Base-by-base conservation (phyloP, 2,888 invertebrate species). In the Tipula helvola region DNA sequence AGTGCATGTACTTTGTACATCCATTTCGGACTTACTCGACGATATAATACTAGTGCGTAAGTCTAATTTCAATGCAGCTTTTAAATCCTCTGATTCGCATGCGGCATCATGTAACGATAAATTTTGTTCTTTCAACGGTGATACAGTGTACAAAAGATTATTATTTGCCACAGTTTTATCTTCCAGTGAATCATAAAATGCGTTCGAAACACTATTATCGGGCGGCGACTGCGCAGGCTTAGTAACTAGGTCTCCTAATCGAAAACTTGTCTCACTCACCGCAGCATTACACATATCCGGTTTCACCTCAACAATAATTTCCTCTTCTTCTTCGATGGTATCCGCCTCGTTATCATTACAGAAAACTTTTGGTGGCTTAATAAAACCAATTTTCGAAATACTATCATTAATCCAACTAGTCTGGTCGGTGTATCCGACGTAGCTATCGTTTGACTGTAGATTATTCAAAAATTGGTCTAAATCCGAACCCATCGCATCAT, bases 381-480 rank as follows among this genome's bases (percentile, higher is more conserved):
- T 91, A 2, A 91, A 90, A 2, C 83, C 52, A 83, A 87, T 86
- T 47, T 86, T 86, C 0, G 90, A 90, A 0, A 90, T 88, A 1
- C 88, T 88, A 87, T 90, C 91, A 41, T 88, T 90, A 1, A 89
- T 84, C 42, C 89, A 87, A 1, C 88, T 88, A 83, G 90, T 90
- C 86, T 90, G 90, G 87, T 90, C 90, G 16, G n/a, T 36, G 12
- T 52, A 57, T 36, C 42, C 28, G 88, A 92, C 57, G 87, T 90
- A 88, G n/a, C 92, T 90, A 88, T 93, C 93, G 87, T 92, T 92
- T 1, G 93, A 92, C 89, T 94, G 94, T 88, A 95, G 91, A 88
- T 95, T 94, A 89, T 94, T 93, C 85, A 96, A 92, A 90, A 95
- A 95, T 88, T 93, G 93, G 90, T 95, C 95, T 86, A 95, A 91